Percentiles rank a stretch among this genome's conserved stretches.
These are phyloP conservation scores for Tetranychus truncatus DNA, from an alignment of 2,888 invertebrate species.

Conservation along the genomic window DNA sequence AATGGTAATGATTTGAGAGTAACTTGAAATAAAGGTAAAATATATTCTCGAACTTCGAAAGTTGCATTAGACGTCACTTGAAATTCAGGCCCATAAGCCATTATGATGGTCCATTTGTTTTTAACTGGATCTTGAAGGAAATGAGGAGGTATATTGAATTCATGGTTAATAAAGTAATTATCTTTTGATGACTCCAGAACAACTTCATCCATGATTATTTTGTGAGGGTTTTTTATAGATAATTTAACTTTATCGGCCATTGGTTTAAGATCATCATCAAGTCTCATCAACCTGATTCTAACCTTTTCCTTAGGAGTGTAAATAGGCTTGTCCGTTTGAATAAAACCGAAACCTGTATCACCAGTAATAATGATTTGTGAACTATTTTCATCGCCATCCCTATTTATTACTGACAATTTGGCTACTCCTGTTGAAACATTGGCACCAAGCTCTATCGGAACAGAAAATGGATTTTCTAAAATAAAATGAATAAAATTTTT, in stretches of 20 bases:
- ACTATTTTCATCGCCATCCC: not conserved
- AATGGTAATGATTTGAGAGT: constrained; percentile 24
- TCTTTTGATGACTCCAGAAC: not conserved
- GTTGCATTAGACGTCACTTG: constrained; percentile 10
- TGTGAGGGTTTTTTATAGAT: constrained; percentile 21
- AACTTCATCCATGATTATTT: constrained; percentile 4
- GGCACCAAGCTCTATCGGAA: not conserved
- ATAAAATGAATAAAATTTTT: too few relatives aligned
- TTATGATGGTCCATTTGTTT: not conserved
- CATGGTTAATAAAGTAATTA: not conserved
- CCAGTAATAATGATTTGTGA: not conserved
- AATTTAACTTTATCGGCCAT: constrained; percentile 21
- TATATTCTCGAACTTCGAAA: constrained; percentile 26
- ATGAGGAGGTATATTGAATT: constrained; percentile 7
- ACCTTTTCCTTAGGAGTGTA: constrained; percentile 27
- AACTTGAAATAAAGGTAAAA: constrained; percentile 26
- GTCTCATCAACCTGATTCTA: constrained; percentile 24
- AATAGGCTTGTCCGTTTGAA: constrained; percentile 28
- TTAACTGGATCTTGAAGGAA: not conserved
- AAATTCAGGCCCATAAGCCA: constrained; percentile 2
- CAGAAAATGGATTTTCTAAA: not conserved
- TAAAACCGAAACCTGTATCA: constrained; percentile 18
- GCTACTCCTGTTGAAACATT: not conserved
- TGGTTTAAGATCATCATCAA: constrained; percentile 25
- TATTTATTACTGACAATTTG: not conserved